Base-by-base conservation (phyloP, 1,140 invertebrate genomes). In the Drosophila leontia region DNA sequence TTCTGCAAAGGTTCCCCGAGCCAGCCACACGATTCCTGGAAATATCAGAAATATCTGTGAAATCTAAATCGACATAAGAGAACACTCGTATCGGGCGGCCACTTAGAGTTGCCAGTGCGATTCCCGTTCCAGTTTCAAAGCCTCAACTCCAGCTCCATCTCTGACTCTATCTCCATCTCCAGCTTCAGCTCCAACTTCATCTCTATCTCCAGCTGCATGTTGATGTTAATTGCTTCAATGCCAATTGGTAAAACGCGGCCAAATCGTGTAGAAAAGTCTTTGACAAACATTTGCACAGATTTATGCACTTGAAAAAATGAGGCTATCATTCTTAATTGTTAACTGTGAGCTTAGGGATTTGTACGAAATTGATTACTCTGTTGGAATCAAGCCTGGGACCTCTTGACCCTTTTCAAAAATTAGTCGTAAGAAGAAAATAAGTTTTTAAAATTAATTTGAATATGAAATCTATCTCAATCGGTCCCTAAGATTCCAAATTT, bases 221-320 rank as follows among this genome's bases (percentile, higher is more conserved):
- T 90, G 88, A 88, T 90, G 86, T 88, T 90, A 88, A 88, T 90
- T 88, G 85, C 85, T 88, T 84, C 84, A 88, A 88, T 88, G 84
- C 85, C 85, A 88, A 88, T 90, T 88, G 85, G 75, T 77, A 80
- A 88, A 88, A 88, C 78, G 84, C 84, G 84, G 84, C 84, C 84
- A 88, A 81, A 90, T 88, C 84, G 84, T 90, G 84, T 88, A 84
- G 84, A 90, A 81, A 84, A 88, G 23, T 69, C 85, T 88, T 88
- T 90, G 85, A 82, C 85, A 88, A 88, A 90, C 85, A 90, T 81
- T 87, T 86, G 69, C 74, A 63, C 37, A 62, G 72, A 68, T 72
- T 78, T 70, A 12, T 65, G 37, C 51, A 55, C 34, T 55, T 37
- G 51, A 8, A 55, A 37, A 55, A 55, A 55, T 48, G 1, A 37